Evolutionary conservation across 2,113 vertebrate genomes (phyloP).

Genomic region (Zapus hudsonius): DNA sequence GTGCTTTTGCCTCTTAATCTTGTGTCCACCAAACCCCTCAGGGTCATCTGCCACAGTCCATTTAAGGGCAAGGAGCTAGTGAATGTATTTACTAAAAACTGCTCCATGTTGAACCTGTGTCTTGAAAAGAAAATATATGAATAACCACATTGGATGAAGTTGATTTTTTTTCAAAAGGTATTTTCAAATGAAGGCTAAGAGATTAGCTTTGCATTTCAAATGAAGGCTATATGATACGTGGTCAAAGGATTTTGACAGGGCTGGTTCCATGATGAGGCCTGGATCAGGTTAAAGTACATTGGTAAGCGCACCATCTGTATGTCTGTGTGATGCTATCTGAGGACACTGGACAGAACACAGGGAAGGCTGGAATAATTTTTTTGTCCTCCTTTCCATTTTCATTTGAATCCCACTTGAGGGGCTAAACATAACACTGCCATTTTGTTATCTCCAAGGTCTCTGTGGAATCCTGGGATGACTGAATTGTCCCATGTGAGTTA

Average conservation of each 20-base stretch:
- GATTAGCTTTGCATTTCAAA: background rate
- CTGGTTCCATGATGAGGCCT: background rate
- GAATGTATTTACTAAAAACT: background rate
- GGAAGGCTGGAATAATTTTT: background rate
- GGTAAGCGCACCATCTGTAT: background rate
- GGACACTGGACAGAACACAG: background rate
- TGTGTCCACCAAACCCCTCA: background rate
- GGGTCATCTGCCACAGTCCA: background rate
- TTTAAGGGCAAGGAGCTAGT: background rate
- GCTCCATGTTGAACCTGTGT: background rate
- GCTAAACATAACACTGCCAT: background rate
- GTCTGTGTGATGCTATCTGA: background rate
- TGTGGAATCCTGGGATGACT: background rate
- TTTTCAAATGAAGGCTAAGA: too few species aligned
- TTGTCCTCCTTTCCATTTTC: background rate
- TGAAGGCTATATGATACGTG: background rate
- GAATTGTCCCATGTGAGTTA: background rate
- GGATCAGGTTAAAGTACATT: background rate
- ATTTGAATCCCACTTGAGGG: background rate
- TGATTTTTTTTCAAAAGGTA: slow-evolving; percentile 5
- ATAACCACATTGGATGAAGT: background rate
- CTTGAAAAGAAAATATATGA: background rate
- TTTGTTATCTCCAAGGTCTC: background rate
- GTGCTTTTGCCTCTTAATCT: background rate
- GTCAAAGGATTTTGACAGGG: background rate